A percentile compares a stretch with the other conserved stretches of the same genome.
Evolutionary conservation across 92 coral and sea anemone genomes (phyloP).

Genomic region (Parazoanthus swiftii): DNA sequence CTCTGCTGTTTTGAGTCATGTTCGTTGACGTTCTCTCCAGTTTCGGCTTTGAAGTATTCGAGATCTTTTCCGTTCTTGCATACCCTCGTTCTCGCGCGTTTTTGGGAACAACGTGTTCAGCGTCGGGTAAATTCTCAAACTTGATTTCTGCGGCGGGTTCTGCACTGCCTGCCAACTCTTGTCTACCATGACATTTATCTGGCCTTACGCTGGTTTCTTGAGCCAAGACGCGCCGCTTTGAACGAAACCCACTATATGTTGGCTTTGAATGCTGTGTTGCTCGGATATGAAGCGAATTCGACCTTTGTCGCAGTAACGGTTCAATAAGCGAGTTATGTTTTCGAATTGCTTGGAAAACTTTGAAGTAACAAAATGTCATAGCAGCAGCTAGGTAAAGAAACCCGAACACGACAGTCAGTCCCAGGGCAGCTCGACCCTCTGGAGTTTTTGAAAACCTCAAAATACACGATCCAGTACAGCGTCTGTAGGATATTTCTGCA

Average conservation of each 20-base stretch:
- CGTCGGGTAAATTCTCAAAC: background rate
- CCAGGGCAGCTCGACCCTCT: constrained; percentile 14
- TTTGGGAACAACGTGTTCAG: background rate
- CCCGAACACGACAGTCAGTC: constrained; percentile 13
- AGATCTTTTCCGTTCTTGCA: background rate
- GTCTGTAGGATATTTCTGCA: constrained; percentile 13
- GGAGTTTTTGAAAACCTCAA: constrained; percentile 11
- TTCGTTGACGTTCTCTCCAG: background rate
- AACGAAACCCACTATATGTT: background rate
- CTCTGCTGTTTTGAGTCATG: background rate
- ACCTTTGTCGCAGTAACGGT: background rate
- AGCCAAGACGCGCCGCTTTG: background rate
- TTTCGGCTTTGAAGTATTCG: background rate
- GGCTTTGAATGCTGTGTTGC: background rate
- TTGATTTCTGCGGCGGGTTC: background rate
- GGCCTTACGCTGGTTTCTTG: background rate
- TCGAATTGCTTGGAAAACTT: constrained; percentile 26
- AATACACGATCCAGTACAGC: background rate
- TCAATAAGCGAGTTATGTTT: constrained; percentile 5
- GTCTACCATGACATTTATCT: background rate
- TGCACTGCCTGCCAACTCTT: background rate
- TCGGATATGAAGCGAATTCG: background rate
- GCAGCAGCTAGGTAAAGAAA: constrained; percentile 25
- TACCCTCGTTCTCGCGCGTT: background rate
- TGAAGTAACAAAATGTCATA: constrained; percentile 15